A percentile compares a stretch with the other conserved stretches of the same genome.
Conservation (phyloP, 2,888 invertebrate genomes). For the Thelaira solivaga region DNA sequence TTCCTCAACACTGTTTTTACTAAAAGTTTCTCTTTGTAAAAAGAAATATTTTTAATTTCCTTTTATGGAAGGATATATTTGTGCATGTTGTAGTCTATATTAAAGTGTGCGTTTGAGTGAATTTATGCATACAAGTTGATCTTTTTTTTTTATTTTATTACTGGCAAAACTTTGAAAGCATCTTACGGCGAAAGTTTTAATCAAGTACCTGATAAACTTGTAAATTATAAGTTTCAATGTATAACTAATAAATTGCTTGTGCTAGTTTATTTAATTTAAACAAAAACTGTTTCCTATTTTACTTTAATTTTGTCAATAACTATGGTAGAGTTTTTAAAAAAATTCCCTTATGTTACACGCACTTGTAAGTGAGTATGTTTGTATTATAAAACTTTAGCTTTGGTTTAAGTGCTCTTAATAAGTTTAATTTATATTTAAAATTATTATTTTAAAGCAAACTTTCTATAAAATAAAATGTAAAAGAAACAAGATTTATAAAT, state of each 20-base stretch:
- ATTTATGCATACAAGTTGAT: not conserved
- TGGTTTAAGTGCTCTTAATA: too few species aligned
- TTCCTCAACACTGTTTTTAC: conserved; percentile 33
- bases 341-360: too few species aligned
- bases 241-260: conserved; percentile 47
- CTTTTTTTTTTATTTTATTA: conserved; percentile 3
- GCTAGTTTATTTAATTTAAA: conserved; percentile 20
- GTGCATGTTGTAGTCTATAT: not conserved
- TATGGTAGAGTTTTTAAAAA: not conserved
- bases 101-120: not conserved
- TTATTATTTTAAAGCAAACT: too few species aligned
- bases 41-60: conserved; percentile 47
- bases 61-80: conserved; percentile 12
- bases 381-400: too few species aligned
- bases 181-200: conserved; percentile 52
- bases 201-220: conserved; percentile 59
- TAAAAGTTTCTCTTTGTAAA: conserved; percentile 28
- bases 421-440: too few species aligned
- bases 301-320: not conserved
- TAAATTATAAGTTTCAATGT: conserved; percentile 44
- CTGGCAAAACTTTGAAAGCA: conserved; percentile 28
- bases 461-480: too few species aligned
- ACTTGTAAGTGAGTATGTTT: too few species aligned
- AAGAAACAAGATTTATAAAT: conserved; percentile 7
- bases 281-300: conserved; percentile 19